phyloP scores from a whole-genome alignment of 1,140 invertebrate genomes.

The Geopemphigus sp. region DNA sequence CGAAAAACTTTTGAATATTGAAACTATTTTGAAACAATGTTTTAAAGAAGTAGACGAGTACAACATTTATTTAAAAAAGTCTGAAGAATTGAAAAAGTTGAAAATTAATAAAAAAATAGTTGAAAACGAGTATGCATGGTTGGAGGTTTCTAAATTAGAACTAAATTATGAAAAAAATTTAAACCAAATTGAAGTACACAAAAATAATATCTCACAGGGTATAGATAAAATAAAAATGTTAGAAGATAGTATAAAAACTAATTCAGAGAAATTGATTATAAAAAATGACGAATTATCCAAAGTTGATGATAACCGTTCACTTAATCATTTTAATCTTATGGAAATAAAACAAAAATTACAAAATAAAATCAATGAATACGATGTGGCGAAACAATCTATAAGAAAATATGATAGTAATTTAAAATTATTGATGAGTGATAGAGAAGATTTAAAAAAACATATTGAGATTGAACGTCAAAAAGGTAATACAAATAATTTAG shows the following conservation, averaged over 20 bases:
- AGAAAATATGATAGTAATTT: slow-evolving; percentile 18
- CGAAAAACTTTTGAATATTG: background rate
- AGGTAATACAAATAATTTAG: slow-evolving; percentile 20
- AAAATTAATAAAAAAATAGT: background rate
- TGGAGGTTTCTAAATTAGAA: background rate
- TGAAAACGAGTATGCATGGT: slow-evolving; percentile 39
- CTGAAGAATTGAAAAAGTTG: background rate
- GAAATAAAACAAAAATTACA: slow-evolving; percentile 14
- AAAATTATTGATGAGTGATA: background rate
- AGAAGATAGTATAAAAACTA: background rate
- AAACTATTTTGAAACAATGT: background rate
- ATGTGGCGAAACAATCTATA: background rate
- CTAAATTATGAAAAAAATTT: background rate
- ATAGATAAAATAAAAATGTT: background rate
- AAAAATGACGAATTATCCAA: background rate
- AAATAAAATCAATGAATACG: background rate
- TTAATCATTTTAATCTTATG: slow-evolving; percentile 24
- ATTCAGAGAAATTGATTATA: background rate
- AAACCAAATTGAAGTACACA: background rate
- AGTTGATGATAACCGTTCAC: background rate
- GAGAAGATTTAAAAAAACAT: slow-evolving; percentile 15
- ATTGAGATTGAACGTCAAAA: slow-evolving; percentile 17
- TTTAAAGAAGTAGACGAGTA: slow-evolving; percentile 31
- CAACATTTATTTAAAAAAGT: slow-evolving; percentile 17
- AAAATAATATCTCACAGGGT: background rate